Percentiles rank a stretch among this genome's conserved stretches.
Evolutionary conservation across 2,797 vertebrate species (phyloP).

Genomic region (Hyperoplus lanceolatus): DNA sequence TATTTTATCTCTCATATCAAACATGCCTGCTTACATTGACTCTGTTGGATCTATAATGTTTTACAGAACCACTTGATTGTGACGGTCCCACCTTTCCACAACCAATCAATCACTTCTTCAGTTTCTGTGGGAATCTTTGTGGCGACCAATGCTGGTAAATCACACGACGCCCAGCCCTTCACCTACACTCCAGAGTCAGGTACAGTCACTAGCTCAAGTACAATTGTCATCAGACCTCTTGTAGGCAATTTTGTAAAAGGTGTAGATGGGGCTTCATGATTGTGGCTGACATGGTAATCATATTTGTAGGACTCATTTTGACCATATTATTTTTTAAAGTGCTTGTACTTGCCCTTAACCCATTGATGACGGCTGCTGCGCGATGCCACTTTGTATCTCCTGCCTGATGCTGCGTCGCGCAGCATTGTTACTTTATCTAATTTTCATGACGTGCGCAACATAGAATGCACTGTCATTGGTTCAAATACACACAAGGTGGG

Average conservation of each 20-base stretch:
- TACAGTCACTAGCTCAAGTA: conserved; percentile 69
- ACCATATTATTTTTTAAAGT: not conserved
- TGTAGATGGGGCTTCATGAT: not conserved
- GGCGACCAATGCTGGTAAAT: conserved; percentile 96
- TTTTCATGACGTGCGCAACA: too few relatives aligned
- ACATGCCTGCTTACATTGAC: not conserved
- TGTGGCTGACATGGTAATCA: not conserved
- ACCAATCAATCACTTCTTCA: conserved; percentile 91
- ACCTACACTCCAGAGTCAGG: conserved; percentile 96
- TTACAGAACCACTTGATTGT: conserved; percentile 98
- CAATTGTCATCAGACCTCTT: not conserved
- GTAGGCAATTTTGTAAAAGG: not conserved
- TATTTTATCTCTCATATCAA: not conserved
- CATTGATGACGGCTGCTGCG: too few relatives aligned
- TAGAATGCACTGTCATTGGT: too few relatives aligned
- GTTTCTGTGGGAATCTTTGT: conserved; percentile 96
- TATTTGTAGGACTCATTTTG: not conserved
- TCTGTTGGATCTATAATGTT: conserved; percentile 23
- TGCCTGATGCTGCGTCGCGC: too few relatives aligned
- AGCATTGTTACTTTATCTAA: too few relatives aligned
- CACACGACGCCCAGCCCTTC: conserved; percentile 95
- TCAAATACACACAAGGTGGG: too few relatives aligned
- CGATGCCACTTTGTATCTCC: too few relatives aligned
- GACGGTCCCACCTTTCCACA: conserved; percentile 96
- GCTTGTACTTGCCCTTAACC: too few relatives aligned